phyloP scores from a whole-genome alignment of 2,888 invertebrate genomes.

The Dolichopus griseipennis region DNA sequence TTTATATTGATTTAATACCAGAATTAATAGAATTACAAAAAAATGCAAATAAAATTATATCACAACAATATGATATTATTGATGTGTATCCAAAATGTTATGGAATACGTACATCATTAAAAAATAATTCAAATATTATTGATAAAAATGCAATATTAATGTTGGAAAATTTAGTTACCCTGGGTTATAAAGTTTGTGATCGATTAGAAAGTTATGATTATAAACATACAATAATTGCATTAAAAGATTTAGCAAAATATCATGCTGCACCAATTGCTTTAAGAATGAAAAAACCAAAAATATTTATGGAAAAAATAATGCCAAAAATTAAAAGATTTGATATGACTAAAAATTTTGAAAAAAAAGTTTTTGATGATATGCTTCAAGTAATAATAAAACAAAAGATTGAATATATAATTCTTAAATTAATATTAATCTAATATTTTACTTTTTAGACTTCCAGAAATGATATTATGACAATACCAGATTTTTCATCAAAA shows the following conservation, averaged over 20 bases:
- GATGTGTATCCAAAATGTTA: constrained; percentile 48
- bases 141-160: constrained; percentile 51
- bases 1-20: constrained; percentile 48
- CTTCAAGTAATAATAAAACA: constrained; percentile 13
- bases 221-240: constrained; percentile 43
- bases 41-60: constrained; percentile 39
- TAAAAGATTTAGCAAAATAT: constrained; percentile 48
- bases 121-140: constrained; percentile 34
- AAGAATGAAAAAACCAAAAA: constrained; percentile 43
- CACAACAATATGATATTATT: constrained; percentile 35
- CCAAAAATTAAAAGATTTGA: constrained; percentile 38
- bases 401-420: neutral
- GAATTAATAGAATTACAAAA: constrained; percentile 45
- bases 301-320: constrained; percentile 41
- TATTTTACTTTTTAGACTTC: constrained; percentile 12
- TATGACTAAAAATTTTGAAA: constrained; percentile 24
- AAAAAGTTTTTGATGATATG: constrained; percentile 13
- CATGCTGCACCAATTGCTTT: constrained; percentile 52
- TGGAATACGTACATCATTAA: constrained; percentile 46
- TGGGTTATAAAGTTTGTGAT: constrained; percentile 47
- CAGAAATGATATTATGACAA: constrained; percentile 19
- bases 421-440: neutral
- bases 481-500: constrained; percentile 17
- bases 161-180: constrained; percentile 49
- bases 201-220: constrained; percentile 47